These are phyloP conservation scores for Tretioscincus oriximinensis DNA, from an alignment of 2,113 vertebrate species.

Conservation along the genomic window DNA sequence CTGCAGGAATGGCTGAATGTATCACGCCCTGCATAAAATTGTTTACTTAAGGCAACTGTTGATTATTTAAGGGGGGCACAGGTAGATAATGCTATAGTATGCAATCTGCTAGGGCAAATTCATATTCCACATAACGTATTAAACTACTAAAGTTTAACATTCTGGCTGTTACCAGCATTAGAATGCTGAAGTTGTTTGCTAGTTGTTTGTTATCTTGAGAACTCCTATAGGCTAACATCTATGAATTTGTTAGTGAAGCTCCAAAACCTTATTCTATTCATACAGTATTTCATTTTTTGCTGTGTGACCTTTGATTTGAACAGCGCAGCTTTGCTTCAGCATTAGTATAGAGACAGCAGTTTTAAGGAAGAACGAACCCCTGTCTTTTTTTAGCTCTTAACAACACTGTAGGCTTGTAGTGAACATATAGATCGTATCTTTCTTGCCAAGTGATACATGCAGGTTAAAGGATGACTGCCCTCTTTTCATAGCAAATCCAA, in stretches of 20 bases:
- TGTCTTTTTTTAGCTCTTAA: conserved; percentile 66
- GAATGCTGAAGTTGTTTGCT: conserved; percentile 66
- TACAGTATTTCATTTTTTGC: conserved; percentile 65
- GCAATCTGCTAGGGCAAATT: conserved; percentile 55
- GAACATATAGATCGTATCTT: conserved; percentile 64
- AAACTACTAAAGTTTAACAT: conserved; percentile 25
- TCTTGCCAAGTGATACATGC: conserved; percentile 60
- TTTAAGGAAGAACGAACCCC: conserved; percentile 57
- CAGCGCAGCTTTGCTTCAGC: conserved; percentile 37
- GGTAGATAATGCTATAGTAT: conserved; percentile 44
- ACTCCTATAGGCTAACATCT: conserved; percentile 22
- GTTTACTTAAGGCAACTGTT: no score
- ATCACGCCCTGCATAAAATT: no score
- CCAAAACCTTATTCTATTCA: conserved; percentile 54
- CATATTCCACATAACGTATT: conserved; percentile 37
- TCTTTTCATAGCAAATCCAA: neutral
- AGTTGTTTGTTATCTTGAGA: conserved; percentile 59
- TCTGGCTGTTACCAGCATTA: conserved; percentile 27
- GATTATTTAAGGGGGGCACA: conserved; percentile 33
- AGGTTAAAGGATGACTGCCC: conserved; percentile 69
- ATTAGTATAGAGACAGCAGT: conserved; percentile 43
- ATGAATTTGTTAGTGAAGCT: conserved; percentile 56
- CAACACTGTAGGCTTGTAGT: conserved; percentile 67
- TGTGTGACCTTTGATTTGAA: conserved; percentile 56
- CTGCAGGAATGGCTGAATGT: no score